These are phyloP conservation scores for Phymastichus coffea DNA, from an alignment of 1,140 invertebrate species.

Conservation along the genomic window DNA sequence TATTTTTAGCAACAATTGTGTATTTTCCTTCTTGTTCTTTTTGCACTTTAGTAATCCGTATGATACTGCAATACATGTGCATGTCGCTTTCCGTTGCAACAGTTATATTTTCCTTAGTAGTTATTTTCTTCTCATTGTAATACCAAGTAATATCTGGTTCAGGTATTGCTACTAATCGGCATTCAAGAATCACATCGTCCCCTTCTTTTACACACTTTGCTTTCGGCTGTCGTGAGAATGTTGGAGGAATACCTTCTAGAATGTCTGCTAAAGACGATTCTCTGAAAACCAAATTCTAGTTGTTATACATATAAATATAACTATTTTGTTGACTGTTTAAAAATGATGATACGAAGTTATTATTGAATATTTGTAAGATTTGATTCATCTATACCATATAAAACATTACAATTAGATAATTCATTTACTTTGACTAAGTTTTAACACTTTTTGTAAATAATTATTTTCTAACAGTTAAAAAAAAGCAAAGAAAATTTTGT, in stretches of 20 bases:
- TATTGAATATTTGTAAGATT: too few species aligned
- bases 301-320: conserved; percentile 12
- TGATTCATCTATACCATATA: too few species aligned
- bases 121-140: conserved; percentile 71
- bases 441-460: too few species aligned
- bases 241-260: conserved; percentile 87
- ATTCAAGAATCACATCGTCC: conserved; percentile 78
- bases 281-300: conserved; percentile 57
- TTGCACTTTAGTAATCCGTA: conserved; percentile 76
- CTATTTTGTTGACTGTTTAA: not conserved
- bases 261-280: conserved; percentile 90
- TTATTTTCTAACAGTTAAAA: too few species aligned
- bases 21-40: conserved; percentile 85
- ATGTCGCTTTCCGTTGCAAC: conserved; percentile 81
- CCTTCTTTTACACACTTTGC: conserved; percentile 80
- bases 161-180: conserved; percentile 82
- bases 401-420: too few species aligned
- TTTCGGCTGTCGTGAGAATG: conserved; percentile 86
- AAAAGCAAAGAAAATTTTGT: too few species aligned
- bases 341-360: not conserved
- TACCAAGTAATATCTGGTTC: conserved; percentile 88
- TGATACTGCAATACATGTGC: conserved; percentile 83
- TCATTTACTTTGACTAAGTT: too few species aligned
- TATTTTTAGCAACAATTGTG: conserved; percentile 83
- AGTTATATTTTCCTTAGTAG: conserved; percentile 65